Evolutionary conservation across 2,113 vertebrate species (phyloP).

Genomic region (Myotis davidii): DNA sequence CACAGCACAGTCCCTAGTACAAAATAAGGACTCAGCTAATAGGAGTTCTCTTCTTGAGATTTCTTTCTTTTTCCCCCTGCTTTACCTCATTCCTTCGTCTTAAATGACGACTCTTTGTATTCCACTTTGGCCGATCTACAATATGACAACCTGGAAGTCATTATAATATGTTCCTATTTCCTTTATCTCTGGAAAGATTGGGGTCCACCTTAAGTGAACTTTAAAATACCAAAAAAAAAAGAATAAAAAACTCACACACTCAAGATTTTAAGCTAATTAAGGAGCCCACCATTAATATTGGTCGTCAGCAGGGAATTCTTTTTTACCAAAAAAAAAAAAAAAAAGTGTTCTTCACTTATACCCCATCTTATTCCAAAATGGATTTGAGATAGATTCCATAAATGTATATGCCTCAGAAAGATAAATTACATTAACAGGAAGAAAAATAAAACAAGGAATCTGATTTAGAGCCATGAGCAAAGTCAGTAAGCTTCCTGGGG

Average conservation of each 20-base stretch:
- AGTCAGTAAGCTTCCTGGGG: not conserved
- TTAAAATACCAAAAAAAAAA: not conserved
- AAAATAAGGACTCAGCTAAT: not conserved
- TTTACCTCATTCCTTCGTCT: not conserved
- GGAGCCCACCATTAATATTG: not conserved
- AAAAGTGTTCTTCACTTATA: slow-evolving; percentile 31
- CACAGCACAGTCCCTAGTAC: not conserved
- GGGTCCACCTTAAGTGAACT: not conserved
- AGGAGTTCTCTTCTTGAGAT: not conserved
- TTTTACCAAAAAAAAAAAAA: not conserved
- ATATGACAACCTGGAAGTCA: not conserved
- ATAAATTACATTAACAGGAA: slow-evolving; percentile 23
- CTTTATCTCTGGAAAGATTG: not conserved
- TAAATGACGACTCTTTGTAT: not conserved
- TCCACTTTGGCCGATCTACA: not conserved
- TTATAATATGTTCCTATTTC: not conserved
- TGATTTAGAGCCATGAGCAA: not conserved
- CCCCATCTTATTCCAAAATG: not conserved
- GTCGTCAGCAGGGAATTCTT: not conserved
- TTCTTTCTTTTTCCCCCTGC: not conserved
- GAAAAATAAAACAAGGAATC: not conserved
- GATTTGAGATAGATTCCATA: slow-evolving; percentile 29
- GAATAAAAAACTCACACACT: not conserved
- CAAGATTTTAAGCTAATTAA: not conserved
- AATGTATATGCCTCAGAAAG: not conserved